Evolutionary conservation across 2,888 invertebrate genomes (phyloP).

Genomic region (Pollenia labialis): DNA sequence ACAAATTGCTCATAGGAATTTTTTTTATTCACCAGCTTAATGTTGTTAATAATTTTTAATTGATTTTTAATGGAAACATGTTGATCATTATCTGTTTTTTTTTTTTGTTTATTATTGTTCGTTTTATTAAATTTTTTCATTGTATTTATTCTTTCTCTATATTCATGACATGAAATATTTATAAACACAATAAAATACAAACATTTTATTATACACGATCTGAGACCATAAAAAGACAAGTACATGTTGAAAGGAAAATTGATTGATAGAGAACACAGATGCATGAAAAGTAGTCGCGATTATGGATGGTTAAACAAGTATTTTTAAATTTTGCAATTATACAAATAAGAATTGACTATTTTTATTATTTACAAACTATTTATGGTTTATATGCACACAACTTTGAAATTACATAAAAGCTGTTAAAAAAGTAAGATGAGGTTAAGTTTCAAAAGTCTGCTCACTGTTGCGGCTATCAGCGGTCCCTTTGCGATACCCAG

Average conservation of each 20-base stretch:
- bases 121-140: background rate
- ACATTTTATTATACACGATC: conserved; percentile 34
- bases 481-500: too few relatives aligned
- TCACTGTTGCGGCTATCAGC: too few relatives aligned
- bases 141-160: background rate
- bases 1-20: conserved; percentile 26
- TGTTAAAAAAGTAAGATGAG: too few relatives aligned
- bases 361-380: too few relatives aligned
- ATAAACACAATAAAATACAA: conserved; percentile 43
- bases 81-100: conserved; percentile 55
- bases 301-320: background rate
- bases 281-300: conserved; percentile 13
- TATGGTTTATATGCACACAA: too few relatives aligned
- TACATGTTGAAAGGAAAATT: background rate
- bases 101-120: conserved; percentile 15
- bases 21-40: conserved; percentile 30
- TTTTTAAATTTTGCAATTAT: background rate
- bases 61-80: conserved; percentile 61
- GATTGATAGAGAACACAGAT: conserved; percentile 22
- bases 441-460: too few relatives aligned
- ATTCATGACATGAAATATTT: conserved; percentile 27
- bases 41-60: conserved; percentile 55
- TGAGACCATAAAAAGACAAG: conserved; percentile 16
- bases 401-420: too few relatives aligned
- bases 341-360: background rate